Base-by-base conservation (phyloP, 2,797 vertebrate species). In the Champsocephalus esox region DNA sequence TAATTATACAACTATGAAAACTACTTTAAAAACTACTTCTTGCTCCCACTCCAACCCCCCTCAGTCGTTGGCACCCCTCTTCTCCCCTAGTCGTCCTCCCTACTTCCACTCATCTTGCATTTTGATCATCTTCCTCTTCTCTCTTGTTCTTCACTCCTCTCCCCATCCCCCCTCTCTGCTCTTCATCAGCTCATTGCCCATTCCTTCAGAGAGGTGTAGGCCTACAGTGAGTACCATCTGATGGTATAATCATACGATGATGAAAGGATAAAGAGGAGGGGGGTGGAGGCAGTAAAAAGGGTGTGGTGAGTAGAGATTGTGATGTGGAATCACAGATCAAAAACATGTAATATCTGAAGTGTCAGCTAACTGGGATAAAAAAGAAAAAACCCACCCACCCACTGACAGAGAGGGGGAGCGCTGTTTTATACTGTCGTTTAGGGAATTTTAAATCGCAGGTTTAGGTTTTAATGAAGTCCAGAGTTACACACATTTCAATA, bases 271-370 rank as follows among this genome's bases (percentile, higher is more conserved):
- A 60, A 79, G 58, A 58, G 68, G 66, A 70, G 66, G 62, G 64
- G 64, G 65, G 64, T 41, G 58, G 44, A 44, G 64, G 77, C 34
- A 54, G 64, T 8, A 82, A 78, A 63, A 75, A 71, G 76, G 79
- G 86, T 76, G 84, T 80, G 85, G 85, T 82, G 81, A 82, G 66
- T 75, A 70, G 75, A 86, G 84, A 89, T 84, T 87, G 76, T 76
- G 82, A 87, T 84, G 73, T 85, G 83, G 83, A 89, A 90, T 83
- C 86, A 91, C 80, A 86, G 87, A 93, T 91, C 88, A 88, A 91
- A 91, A 88, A 82, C 82, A 77, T 86, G 44, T 75, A 81, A 91
- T 92, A 81, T 87, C 66, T 74, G 67, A 89, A 86, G 89, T 89
- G 89, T 90, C 88, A 91, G 87, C 61, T 86, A 86, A 80, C 58